Base-by-base conservation (phyloP, 1,140 invertebrate species). In the Antheraea pernyi region DNA sequence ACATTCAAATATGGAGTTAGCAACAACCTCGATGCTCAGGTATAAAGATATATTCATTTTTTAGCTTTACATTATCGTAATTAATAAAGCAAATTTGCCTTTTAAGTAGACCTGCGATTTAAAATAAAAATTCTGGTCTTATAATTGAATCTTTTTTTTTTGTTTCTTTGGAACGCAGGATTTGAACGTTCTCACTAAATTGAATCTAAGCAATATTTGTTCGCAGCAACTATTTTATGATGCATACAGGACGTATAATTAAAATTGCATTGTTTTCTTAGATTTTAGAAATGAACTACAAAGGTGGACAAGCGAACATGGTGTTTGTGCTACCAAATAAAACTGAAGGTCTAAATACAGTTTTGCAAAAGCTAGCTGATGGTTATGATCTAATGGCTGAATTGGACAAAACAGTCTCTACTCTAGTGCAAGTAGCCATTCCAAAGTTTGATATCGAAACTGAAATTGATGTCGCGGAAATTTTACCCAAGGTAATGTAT, bases 311-410 rank as follows among this genome's bases (percentile, higher is more conserved):
- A 69, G 80, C 95, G 2, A 95, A 94, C 69, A 94, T 96, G 94
- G 67, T 96, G 0, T 93, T 97, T n/a, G 91, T 96, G 19, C 78
- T 96, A 19, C 96, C 96, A 0, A 91, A 95, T 66, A 89, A 95
- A 71, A 79, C 93, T n/a, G 88, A 94, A 16, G 95, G 95, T 0
- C 68, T 93, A 7, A 68, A 86, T 74, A 74, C 67, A 8, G 72
- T 89, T 9, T 48, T 91, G 53, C 46, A 73, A 36, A 85, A 86
- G 60, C 59, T 92, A 46, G 86, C 85, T 0, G 76, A 68, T 16
- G 89, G 84, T 0, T 79, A 83, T 67, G 82, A 89, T 63, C 76
- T 91, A 0, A 60, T 88, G 69, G 62, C 71, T 0, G 85, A 88
- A 13, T 7, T 89, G 11, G 73, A 82, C 5, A 83, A 81, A 4